Percentiles rank a stretch among this genome's conserved stretches.
Evolutionary conservation across 2,113 vertebrate species (phyloP).

Genomic region (Cervus canadensis): DNA sequence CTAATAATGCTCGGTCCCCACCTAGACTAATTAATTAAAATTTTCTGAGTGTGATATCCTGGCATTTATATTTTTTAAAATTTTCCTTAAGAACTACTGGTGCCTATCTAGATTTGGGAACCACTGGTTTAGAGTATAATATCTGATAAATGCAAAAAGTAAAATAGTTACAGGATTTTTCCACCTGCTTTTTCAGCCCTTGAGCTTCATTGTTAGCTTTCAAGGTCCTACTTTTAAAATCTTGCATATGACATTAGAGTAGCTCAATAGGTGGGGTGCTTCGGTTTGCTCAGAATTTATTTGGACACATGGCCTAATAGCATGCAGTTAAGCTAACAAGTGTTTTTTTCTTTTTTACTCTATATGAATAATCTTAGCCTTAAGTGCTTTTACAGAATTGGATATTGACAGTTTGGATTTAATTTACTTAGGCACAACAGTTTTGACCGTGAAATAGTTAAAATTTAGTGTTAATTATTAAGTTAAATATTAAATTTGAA

Average conservation of each 20-base stretch:
- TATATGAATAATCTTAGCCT: not conserved
- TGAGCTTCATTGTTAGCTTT: not conserved
- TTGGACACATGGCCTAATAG: not conserved
- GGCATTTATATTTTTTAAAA: not conserved
- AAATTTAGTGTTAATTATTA: not conserved
- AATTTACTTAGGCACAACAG: not conserved
- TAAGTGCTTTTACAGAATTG: not conserved
- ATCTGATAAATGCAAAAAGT: not conserved
- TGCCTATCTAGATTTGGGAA: not conserved
- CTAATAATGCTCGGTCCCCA: not conserved
- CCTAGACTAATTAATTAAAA: not conserved
- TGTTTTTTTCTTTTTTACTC: not conserved
- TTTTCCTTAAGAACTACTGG: not conserved
- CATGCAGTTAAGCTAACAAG: not conserved
- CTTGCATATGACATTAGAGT: not conserved
- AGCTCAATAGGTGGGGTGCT: not conserved
- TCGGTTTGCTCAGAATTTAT: not conserved
- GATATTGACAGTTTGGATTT: not conserved
- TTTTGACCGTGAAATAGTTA: not conserved
- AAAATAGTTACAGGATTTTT: not conserved
- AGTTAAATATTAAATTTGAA: not conserved
- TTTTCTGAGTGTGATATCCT: not conserved
- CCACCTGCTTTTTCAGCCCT: not conserved
- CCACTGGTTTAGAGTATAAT: not conserved
- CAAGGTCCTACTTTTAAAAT: not conserved